These are phyloP conservation scores for Pogonus chalceus DNA, from an alignment of 1,140 invertebrate genomes.

Conservation along the genomic window DNA sequence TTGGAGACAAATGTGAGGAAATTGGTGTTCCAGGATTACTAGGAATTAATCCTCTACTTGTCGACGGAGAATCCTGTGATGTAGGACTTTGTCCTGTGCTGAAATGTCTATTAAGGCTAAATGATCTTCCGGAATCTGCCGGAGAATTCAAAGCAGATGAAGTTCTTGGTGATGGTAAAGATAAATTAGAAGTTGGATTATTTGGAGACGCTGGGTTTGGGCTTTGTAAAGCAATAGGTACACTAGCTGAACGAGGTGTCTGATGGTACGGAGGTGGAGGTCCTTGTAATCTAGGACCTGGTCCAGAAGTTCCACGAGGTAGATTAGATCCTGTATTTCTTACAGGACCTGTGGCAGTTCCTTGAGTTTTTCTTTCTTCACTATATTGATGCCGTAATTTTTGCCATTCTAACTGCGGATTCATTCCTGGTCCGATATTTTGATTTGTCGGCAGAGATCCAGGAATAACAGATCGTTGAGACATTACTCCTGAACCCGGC, in stretches of 20 bases:
- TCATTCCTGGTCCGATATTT: conserved; percentile 17
- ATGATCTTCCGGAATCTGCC: conserved; percentile 44
- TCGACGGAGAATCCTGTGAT: conserved; percentile 39
- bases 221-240: conserved; percentile 66
- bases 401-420: conserved; percentile 72
- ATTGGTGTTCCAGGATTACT: conserved; percentile 64
- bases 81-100: conserved; percentile 54
- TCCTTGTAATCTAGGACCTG: conserved; percentile 58
- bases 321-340: conserved; percentile 35
- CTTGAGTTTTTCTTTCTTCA: conserved; percentile 45
- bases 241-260: conserved; percentile 70
- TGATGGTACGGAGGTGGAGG: conserved; percentile 80
- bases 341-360: conserved; percentile 20
- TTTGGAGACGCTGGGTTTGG: conserved; percentile 61
- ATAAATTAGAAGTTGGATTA: conserved; percentile 59
- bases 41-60: conserved; percentile 42
- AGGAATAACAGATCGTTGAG: conserved; percentile 21
- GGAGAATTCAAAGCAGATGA: conserved; percentile 61
- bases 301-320: conserved; percentile 39
- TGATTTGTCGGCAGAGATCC: conserved; percentile 35
- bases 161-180: conserved; percentile 57
- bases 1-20: conserved; percentile 49
- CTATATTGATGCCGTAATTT: conserved; percentile 79
- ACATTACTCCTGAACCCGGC: conserved; percentile 7
- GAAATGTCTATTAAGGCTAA: conserved; percentile 39